These are phyloP conservation scores for Lingula anatina DNA, from an alignment of 2,888 invertebrate genomes.

Conservation along the genomic window DNA sequence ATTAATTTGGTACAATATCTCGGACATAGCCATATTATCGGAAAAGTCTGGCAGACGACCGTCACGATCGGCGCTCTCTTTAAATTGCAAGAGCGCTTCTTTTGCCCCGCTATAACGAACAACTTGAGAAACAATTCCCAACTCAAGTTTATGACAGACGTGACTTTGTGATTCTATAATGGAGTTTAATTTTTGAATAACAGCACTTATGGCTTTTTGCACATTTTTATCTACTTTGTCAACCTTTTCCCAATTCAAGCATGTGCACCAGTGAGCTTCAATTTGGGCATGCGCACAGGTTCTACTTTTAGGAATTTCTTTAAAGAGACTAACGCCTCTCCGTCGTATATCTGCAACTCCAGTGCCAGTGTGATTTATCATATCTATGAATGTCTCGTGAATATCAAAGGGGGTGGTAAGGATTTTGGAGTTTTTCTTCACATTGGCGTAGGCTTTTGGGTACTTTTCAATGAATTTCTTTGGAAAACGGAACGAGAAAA, in stretches of 20 bases:
- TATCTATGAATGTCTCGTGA: slow-evolving; percentile 71
- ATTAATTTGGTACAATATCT: too few species aligned
- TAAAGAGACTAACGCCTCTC: slow-evolving; percentile 42
- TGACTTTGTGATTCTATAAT: too few species aligned
- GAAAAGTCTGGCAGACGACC: too few species aligned
- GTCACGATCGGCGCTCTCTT: too few species aligned
- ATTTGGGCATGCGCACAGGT: slow-evolving; percentile 84
- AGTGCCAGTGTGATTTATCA: slow-evolving; percentile 57
- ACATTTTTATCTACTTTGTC: too few species aligned
- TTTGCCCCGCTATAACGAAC: too few species aligned
- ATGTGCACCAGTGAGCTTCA: slow-evolving; percentile 92
- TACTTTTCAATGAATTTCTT: slow-evolving; percentile 62
- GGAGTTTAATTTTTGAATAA: too few species aligned
- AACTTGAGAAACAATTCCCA: too few species aligned
- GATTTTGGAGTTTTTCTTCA: slow-evolving; percentile 61
- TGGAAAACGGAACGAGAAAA: slow-evolving; percentile 75
- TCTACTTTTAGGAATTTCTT: slow-evolving; percentile 60
- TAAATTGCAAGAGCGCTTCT: too few species aligned
- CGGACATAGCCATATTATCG: too few species aligned
- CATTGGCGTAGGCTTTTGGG: slow-evolving; percentile 60
- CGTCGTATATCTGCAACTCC: slow-evolving; percentile 7
- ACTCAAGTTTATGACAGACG: too few species aligned
- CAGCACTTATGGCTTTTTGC: too few species aligned
- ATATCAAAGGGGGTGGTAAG: slow-evolving; percentile 86
- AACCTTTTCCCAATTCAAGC: slow-evolving; percentile 83